A percentile compares a stretch with the other conserved stretches of the same genome.
These are phyloP conservation scores for Embidobia sp. DNA, from an alignment of 2,888 invertebrate species.

Conservation along the genomic window DNA sequence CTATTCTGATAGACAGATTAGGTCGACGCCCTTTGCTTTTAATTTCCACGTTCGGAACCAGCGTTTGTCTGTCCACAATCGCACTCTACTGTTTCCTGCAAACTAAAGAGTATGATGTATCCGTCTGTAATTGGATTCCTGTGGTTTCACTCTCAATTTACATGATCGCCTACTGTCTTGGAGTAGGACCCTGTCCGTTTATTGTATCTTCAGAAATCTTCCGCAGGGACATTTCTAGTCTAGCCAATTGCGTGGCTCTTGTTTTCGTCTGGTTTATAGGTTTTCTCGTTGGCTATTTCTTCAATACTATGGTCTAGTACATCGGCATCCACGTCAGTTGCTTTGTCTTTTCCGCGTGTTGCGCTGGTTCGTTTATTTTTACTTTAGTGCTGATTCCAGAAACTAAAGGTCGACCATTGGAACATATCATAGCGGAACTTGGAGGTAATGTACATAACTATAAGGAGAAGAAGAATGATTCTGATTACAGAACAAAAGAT, in stretches of 20 bases:
- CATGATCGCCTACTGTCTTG: conserved; percentile 83
- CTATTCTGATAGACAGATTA: conserved; percentile 83
- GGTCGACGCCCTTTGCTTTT: conserved; percentile 84
- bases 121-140: conserved; percentile 82
- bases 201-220: conserved; percentile 83
- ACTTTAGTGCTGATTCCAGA: conserved; percentile 73
- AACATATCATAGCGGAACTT: conserved; percentile 75
- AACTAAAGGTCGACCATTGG: conserved; percentile 76
- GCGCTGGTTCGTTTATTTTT: conserved; percentile 71
- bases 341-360: conserved; percentile 72
- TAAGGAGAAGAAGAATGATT: conserved; percentile 57
- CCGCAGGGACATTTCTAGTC: conserved; percentile 70
- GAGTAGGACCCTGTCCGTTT: conserved; percentile 83
- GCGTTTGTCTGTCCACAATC: conserved; percentile 74
- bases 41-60: conserved; percentile 72
- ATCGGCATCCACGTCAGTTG: conserved; percentile 76
- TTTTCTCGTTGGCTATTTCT: conserved; percentile 75
- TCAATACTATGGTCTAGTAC: conserved; percentile 67
- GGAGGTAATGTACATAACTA: conserved; percentile 64
- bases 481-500: conserved; percentile 17
- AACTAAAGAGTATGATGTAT: conserved; percentile 68
- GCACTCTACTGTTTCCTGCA: conserved; percentile 78
- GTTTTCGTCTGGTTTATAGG: conserved; percentile 72
- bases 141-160: conserved; percentile 82
- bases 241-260: conserved; percentile 71